Evolutionary conservation across 2,113 vertebrate species (phyloP), one percentile per base, ranked within the genome.

Genomic region (Cyprinus carpio): DNA sequence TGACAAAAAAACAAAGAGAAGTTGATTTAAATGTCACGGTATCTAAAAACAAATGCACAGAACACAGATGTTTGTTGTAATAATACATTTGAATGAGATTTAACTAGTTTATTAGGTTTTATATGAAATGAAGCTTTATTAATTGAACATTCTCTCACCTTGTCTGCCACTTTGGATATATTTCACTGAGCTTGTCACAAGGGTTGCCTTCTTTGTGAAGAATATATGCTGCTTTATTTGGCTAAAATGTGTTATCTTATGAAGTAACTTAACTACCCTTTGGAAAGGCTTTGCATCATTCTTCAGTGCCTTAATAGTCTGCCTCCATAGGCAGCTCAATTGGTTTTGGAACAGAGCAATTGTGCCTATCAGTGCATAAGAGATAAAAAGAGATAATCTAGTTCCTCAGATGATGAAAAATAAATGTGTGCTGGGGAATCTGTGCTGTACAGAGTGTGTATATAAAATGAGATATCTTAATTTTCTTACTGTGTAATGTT

Each of bases 391-490:
- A 51, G 7, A 65, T 16, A 86, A 83, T 81, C 77, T 12, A 81
- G 83, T 88, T 72, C 49, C 82, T 78, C 85, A 71, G 37, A 84
- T 86, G 90, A 87, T 89, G 85, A 90, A 91, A 89, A 62, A 72
- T 82, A 86, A 85, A 87, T 87, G 82, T 87, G 64, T 88, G 81
- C 83, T 64, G 18, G 76, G 87, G 84, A 89, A 90, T 90, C 83
- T 88, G 83, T 85, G 34, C 82, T 87, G 72, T 88, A 34, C n/a
- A 25, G 20, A 11, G n/a, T n/a, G 75, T 87, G 29, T 72, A 84
- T 78, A 87, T 83, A 86, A 83, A 87, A 2, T 69, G 27, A 83
- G 82, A 71, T 60, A 85, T 89, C 54, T 88, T 90, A 83, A 87
- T 90, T 91, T 91, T 43, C 54, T 29, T 83, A 80, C 65, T 56